phyloP scores from a whole-genome alignment of 2,797 vertebrate species.

The Triplophysa bombifrons region DNA sequence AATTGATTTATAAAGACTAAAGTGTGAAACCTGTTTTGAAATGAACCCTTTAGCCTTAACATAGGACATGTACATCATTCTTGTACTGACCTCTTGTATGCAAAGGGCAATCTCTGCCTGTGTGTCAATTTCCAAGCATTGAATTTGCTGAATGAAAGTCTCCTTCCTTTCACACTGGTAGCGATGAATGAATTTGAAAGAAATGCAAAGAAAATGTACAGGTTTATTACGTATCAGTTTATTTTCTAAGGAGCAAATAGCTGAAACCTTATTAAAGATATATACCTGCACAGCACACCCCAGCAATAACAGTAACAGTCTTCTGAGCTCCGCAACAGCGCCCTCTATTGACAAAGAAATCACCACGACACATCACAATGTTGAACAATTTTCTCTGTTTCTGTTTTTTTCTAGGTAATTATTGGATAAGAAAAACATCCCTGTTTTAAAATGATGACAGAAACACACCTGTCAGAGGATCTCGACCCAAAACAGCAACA shows the following conservation, averaged over 20 bases:
- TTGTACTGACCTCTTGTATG: constrained; percentile 84
- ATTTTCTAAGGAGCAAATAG: neutral
- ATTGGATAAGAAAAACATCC: neutral
- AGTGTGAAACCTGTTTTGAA: neutral
- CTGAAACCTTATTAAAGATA: constrained; percentile 11
- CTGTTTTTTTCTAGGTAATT: neutral
- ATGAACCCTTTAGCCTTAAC: neutral
- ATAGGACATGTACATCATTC: neutral
- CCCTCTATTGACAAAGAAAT: constrained; percentile 73
- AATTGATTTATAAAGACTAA: neutral
- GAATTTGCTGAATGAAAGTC: constrained; percentile 87
- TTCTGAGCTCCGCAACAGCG: constrained; percentile 83
- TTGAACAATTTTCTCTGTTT: neutral
- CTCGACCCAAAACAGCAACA: constrained; percentile 81
- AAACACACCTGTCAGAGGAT: constrained; percentile 85
- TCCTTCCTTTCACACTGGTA: constrained; percentile 86
- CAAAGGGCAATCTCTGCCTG: constrained; percentile 82
- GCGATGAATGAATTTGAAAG: neutral
- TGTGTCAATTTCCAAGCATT: constrained; percentile 81
- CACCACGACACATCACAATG: neutral
- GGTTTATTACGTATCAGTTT: neutral
- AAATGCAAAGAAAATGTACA: constrained; percentile 8
- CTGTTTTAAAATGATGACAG: neutral
- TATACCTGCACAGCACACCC: constrained; percentile 90
- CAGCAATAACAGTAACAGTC: constrained; percentile 82